phyloP scores from a whole-genome alignment of 1,140 invertebrate species.

The Euura saliciscinereae region DNA sequence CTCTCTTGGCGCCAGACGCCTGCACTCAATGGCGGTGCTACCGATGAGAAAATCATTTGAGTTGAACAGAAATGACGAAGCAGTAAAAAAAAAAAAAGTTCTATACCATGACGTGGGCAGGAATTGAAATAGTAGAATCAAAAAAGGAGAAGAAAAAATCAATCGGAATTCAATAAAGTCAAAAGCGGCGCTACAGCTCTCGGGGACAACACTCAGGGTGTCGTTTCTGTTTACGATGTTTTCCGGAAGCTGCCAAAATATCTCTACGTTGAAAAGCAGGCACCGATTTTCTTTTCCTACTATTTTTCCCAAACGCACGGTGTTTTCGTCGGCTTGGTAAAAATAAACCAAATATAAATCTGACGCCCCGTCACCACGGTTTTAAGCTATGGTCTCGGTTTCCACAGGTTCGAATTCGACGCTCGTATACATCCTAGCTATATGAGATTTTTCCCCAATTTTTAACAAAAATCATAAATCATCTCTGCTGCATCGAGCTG shows the following conservation, averaged over 20 bases:
- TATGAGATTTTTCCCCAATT: not conserved
- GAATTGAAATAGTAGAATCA: no score
- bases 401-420: not conserved
- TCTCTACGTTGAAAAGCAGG: not conserved
- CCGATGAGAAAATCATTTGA: not conserved
- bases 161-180: not conserved
- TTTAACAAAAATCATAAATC: not conserved
- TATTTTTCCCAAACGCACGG: not conserved
- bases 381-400: not conserved
- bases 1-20: not conserved
- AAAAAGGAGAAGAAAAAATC: no score
- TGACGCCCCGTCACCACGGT: not conserved
- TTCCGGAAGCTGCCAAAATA: not conserved
- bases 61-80: no score
- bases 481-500: not conserved
- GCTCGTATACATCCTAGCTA: not conserved
- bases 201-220: not conserved
- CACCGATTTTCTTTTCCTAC: not conserved
- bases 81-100: no score
- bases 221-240: slow-evolving; percentile 3
- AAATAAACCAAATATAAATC: slow-evolving; percentile 2
- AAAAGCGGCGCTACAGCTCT: not conserved
- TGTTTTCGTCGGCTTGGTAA: not conserved
- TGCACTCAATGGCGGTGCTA: not conserved
- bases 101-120: no score